Conservation (phyloP, 2,888 invertebrate genomes). For the Pollenia labialis region DNA sequence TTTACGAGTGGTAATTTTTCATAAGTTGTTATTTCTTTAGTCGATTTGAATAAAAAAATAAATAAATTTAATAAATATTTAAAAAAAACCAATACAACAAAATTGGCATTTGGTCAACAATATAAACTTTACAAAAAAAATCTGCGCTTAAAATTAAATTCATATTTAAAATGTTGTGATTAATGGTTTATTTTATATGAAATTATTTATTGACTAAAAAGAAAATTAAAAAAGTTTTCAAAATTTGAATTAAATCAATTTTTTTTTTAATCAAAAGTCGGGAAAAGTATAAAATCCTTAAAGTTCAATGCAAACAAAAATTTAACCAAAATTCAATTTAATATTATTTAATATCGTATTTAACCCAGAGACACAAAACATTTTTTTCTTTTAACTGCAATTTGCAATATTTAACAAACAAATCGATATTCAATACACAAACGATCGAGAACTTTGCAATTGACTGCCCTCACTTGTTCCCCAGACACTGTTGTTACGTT, state of each 20-base stretch:
- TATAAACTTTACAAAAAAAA: neutral
- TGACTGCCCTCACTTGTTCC: neutral
- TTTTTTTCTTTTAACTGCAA: conserved; percentile 27
- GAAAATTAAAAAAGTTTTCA: too few species aligned
- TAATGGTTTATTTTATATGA: conserved; percentile 40
- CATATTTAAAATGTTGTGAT: conserved; percentile 42
- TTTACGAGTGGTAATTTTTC: conserved; percentile 68
- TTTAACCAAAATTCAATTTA: conserved; percentile 1
- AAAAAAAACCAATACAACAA: conserved; percentile 33
- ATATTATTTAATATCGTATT: conserved; percentile 46
- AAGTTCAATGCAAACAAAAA: neutral
- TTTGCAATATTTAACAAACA: conserved; percentile 34
- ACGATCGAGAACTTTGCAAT: conserved; percentile 11
- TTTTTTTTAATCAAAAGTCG: too few species aligned
- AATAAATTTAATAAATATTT: neutral
- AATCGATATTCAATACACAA: conserved; percentile 20
- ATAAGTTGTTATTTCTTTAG: conserved; percentile 36
- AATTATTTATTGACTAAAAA: too few species aligned
- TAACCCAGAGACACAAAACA: conserved; percentile 38
- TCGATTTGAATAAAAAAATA: neutral
- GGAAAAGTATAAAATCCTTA: neutral
- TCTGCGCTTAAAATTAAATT: conserved; percentile 19
- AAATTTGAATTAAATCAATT: too few species aligned
- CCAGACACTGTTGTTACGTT: neutral
- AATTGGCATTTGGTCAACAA: conserved; percentile 57